phyloP scores from a whole-genome alignment of 2,888 invertebrate genomes.

The Eristalis arbustorum region DNA sequence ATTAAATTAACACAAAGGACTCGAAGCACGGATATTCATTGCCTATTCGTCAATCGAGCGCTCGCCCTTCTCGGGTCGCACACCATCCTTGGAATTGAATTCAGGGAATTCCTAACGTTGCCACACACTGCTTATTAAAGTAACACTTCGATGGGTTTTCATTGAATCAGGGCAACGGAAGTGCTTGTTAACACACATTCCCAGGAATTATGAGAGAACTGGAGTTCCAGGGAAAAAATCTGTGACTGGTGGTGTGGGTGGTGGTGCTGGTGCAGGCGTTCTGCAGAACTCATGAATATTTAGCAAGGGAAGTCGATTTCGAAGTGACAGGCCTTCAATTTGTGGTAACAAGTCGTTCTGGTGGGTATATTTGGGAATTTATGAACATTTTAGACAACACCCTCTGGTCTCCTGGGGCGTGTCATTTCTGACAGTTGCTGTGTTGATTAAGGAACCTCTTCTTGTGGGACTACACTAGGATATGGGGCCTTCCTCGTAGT shows the following conservation, averaged over 20 bases:
- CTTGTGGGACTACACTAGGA: too few relatives aligned
- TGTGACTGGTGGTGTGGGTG: background rate
- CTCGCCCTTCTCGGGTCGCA: too few relatives aligned
- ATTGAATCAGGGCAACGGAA: conserved; percentile 30
- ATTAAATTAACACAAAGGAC: conserved; percentile 64
- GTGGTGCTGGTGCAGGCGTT: background rate
- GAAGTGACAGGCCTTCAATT: background rate
- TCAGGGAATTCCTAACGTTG: conserved; percentile 29
- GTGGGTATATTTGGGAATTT: background rate
- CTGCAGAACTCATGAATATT: background rate
- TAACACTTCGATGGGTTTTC: conserved; percentile 48
- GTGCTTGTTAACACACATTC: conserved; percentile 16
- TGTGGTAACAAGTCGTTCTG: background rate
- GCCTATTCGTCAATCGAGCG: conserved; percentile 14
- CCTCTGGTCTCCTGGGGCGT: too few relatives aligned
- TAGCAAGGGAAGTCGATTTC: background rate
- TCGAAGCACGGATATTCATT: conserved; percentile 26
- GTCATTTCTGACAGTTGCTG: too few relatives aligned
- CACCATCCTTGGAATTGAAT: background rate
- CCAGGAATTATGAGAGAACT: background rate
- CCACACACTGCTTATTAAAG: conserved; percentile 35
- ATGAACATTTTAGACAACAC: too few relatives aligned
- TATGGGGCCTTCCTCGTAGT: too few relatives aligned
- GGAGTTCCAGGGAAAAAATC: background rate
- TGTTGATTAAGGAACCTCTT: too few relatives aligned